Base-by-base conservation (phyloP, 1,140 invertebrate genomes). In the Zaprionus capensis region DNA sequence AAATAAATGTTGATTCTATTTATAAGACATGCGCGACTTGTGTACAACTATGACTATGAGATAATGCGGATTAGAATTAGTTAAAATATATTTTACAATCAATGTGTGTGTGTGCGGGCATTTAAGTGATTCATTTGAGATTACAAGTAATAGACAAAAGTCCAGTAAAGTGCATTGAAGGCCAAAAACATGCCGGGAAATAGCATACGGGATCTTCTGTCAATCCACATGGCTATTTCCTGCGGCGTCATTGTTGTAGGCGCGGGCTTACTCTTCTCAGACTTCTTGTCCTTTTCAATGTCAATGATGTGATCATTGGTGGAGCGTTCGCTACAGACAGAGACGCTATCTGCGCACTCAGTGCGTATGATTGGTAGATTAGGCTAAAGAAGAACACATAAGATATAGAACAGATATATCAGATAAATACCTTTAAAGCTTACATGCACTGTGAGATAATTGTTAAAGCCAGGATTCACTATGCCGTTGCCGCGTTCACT, bases 111-210 rank as follows among this genome's bases (percentile, higher is more conserved):
- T 41, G n/a, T 28, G 31, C 36, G 49, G 14, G 28, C n/a, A n/a
- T n/a, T n/a, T 41, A 31, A 38, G 22, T 38, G n/a, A 46, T 46
- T 66, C 41, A 12, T n/a, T 51, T 17, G 31, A 24, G 34, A 20
- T 64, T 82, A 92, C 62, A 92, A 85, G 56, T 82, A 86, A 49
- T 92, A 92, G 59, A 97, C 96, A 84, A 97, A 97, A 28, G 96
- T 95, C 97, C 97, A 98, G 80, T 97, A 98, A 61, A 97, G 94
- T 51, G 96, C 94, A 91, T 98, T 98, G 85, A 97, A 98, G 53
- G 97, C 94, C 11, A 97, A 76, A 90, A 98, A 98, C 38, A 95
- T 93, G 14, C 95, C 90, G 0, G 97, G 97, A 87, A 98, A 98
- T 5, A 97, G 92, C 17, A 97, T 93, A 26, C 97, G 94, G 17